Evolutionary conservation across 2,888 invertebrate genomes (phyloP).

Genomic region (Aphodius granarius): DNA sequence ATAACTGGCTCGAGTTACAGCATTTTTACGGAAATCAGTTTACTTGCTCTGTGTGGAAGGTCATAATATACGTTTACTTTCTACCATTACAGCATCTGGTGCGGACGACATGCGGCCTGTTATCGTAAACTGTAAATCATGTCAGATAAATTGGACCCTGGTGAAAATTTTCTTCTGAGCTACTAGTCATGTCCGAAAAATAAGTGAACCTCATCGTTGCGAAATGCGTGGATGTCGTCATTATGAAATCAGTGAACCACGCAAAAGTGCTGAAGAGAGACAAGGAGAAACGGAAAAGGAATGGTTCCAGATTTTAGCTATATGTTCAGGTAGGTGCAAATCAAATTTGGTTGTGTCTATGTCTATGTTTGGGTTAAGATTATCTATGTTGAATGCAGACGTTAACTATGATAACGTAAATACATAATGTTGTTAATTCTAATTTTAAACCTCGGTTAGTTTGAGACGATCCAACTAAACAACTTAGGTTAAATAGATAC

Average conservation of each 20-base stretch:
- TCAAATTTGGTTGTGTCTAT: background rate
- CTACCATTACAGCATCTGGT: no score
- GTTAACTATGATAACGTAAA: background rate
- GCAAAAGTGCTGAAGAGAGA: background rate
- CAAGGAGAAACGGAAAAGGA: background rate
- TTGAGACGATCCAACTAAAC: background rate
- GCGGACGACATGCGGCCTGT: no score
- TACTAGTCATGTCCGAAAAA: no score
- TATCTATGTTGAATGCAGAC: constrained; percentile 1
- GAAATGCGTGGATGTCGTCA: background rate
- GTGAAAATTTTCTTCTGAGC: no score
- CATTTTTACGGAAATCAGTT: no score
- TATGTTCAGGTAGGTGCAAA: constrained; percentile 17
- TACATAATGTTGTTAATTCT: background rate
- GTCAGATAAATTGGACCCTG: no score
- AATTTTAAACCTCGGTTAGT: background rate
- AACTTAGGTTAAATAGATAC: background rate
- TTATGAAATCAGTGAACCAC: background rate
- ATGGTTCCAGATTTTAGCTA: constrained; percentile 25
- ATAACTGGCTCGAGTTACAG: no score
- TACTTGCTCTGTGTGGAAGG: no score
- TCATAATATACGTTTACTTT: no score
- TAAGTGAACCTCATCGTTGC: no score
- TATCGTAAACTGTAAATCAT: no score
- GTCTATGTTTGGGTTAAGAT: background rate